Conservation (phyloP, 2,888 invertebrate genomes). For the Sipha maydis region DNA sequence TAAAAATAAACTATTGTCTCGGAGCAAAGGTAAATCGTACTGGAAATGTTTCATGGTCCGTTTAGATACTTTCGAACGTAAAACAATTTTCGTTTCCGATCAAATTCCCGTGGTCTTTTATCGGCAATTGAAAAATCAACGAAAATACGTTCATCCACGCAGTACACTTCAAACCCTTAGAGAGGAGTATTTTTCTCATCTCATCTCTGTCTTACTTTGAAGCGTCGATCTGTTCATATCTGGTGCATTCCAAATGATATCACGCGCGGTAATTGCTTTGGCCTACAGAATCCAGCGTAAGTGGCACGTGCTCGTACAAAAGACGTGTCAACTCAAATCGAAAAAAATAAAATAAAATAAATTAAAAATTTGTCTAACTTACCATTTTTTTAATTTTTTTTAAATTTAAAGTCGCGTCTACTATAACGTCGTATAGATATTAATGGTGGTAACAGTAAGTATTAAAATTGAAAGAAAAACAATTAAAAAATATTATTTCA, state of each 20-base stretch:
- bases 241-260: neutral
- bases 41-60: neutral
- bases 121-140: constrained; percentile 17
- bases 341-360: neutral
- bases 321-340: constrained; percentile 20
- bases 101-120: neutral
- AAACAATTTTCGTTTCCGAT: neutral
- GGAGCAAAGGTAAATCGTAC: neutral
- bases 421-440: too few species aligned
- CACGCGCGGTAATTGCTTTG: constrained; percentile 41
- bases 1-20: too few species aligned
- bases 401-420: too few species aligned
- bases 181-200: neutral
- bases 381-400: neutral
- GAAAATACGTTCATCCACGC: neutral
- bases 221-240: constrained; percentile 16
- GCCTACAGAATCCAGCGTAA: constrained; percentile 11
- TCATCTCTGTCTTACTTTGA: neutral
- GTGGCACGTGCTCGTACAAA: constrained; percentile 47
- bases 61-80: neutral
- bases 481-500: too few species aligned
- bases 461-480: too few species aligned
- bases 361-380: constrained; percentile 3
- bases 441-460: too few species aligned
- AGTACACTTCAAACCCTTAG: constrained; percentile 7